These are phyloP conservation scores for Enoplosus armatus DNA, from an alignment of 2,797 vertebrate species.

Conservation along the genomic window DNA sequence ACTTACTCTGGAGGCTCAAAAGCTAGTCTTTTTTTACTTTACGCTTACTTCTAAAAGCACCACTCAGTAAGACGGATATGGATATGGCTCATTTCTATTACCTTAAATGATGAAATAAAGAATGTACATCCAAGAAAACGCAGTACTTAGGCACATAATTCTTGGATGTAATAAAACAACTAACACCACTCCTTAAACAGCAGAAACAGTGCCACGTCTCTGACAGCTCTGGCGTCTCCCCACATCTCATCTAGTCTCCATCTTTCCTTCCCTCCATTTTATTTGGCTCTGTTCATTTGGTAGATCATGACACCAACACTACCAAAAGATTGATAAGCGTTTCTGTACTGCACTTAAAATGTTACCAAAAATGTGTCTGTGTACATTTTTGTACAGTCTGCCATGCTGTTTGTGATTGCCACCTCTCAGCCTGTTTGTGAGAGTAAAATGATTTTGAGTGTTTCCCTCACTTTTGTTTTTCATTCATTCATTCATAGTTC, in stretches of 20 bases:
- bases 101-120: conserved; percentile 6
- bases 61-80: not conserved
- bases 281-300: conserved; percentile 38
- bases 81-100: conserved; percentile 10
- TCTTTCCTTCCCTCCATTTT: conserved; percentile 31
- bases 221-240: conserved; percentile 73
- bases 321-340: conserved; percentile 8
- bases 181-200: not conserved
- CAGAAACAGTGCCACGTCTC: conserved; percentile 44
- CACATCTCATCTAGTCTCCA: conserved; percentile 56
- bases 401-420: conserved; percentile 41
- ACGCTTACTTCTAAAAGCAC: not conserved
- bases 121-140: not conserved
- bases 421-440: conserved; percentile 40
- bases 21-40: not conserved
- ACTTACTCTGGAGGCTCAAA: conserved; percentile 27
- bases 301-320: conserved; percentile 34
- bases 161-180: not conserved
- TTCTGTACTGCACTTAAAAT: conserved; percentile 13
- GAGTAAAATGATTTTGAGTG: conserved; percentile 6
- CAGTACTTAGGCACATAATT: not conserved
- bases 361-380: not conserved
- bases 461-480: conserved; percentile 34
- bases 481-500: conserved; percentile 43
- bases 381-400: not conserved